Conservation (phyloP, 2,113 vertebrate genomes). For the Varanus komodoensis region DNA sequence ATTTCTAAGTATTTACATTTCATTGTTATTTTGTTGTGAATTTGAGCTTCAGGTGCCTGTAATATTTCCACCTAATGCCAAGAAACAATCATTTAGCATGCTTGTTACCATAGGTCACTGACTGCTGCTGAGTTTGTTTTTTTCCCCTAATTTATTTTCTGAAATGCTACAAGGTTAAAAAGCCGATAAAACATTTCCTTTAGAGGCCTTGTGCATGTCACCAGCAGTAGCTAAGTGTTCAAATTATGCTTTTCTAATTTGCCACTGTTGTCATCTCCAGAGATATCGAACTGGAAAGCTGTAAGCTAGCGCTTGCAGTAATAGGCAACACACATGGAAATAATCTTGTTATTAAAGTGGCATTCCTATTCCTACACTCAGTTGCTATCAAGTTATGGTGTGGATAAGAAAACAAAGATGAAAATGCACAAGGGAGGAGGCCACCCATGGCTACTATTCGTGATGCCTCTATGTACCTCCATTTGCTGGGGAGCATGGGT, state of each 20-base stretch:
- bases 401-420: not conserved
- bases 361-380: constrained; percentile 13
- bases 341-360: rapidly evolving
- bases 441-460: too few species aligned
- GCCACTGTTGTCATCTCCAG: constrained; percentile 17
- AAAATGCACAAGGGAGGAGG: too few species aligned
- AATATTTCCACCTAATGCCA: not conserved
- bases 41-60: not conserved
- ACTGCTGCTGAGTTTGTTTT: constrained; percentile 8
- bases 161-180: constrained; percentile 27
- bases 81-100: not conserved
- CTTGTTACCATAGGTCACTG: constrained; percentile 28
- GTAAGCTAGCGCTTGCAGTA: not conserved
- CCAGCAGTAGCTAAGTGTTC: not conserved
- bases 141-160: constrained; percentile 8
- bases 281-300: constrained; percentile 24
- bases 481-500: too few species aligned
- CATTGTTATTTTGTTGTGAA: constrained; percentile 29
- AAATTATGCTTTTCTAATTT: constrained; percentile 31
- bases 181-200: constrained; percentile 30
- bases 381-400: not conserved
- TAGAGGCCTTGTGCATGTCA: not conserved
- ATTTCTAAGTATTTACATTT: not conserved
- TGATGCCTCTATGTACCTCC: too few species aligned
- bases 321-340: not conserved